These are phyloP conservation scores for Muricea muricata DNA, from an alignment of 92 coral and sea anemone genomes.

Conservation along the genomic window DNA sequence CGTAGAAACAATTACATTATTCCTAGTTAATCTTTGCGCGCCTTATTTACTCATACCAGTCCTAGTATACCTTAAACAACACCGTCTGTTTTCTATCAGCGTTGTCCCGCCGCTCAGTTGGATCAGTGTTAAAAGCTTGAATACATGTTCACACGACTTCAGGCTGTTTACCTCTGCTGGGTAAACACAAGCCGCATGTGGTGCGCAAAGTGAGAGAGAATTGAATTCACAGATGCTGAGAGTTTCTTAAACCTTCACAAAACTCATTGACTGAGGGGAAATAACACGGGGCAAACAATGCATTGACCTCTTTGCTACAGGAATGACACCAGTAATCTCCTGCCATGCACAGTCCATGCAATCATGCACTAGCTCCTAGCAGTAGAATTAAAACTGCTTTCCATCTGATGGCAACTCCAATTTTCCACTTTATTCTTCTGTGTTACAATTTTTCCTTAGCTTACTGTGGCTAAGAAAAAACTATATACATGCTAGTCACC, in stretches of 20 bases:
- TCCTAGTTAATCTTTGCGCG: neutral
- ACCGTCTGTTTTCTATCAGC: constrained; percentile 18
- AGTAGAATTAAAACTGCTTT: too few species aligned
- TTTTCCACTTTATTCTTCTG: too few species aligned
- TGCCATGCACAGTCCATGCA: too few species aligned
- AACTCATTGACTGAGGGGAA: neutral
- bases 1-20: too few species aligned
- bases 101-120: neutral
- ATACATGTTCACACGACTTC: constrained; percentile 20
- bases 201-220: neutral
- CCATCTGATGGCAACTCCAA: too few species aligned
- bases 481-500: too few species aligned
- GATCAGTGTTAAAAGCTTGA: neutral
- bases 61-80: neutral
- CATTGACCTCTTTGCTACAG: neutral
- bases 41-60: neutral
- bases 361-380: too few species aligned
- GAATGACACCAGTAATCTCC: too few species aligned
- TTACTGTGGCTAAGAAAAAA: too few species aligned
- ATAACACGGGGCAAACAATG: neutral
- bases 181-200: constrained; percentile 28
- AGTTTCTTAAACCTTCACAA: neutral
- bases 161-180: constrained; percentile 22
- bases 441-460: too few species aligned
- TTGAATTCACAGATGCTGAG: constrained; percentile 5